Conservation (phyloP, 2,888 invertebrate species). For the Dasysyrphus tricinctus region DNA sequence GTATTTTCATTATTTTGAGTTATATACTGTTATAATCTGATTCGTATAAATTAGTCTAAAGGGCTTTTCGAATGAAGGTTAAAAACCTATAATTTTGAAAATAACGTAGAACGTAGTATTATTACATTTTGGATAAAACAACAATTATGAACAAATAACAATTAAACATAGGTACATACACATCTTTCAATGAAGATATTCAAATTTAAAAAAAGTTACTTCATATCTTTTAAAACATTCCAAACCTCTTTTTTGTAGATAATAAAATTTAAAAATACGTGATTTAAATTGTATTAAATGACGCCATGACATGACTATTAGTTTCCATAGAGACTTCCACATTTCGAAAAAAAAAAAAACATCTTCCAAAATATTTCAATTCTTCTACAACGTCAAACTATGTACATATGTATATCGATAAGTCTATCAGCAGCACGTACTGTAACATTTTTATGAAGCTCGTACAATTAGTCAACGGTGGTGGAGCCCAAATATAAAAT, state of each 20-base stretch:
- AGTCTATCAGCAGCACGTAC: conserved; percentile 31
- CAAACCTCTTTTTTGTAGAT: background rate
- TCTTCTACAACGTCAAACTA: background rate
- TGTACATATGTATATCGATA: conserved; percentile 8
- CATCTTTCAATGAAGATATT: background rate
- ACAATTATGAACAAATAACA: background rate
- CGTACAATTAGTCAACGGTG: conserved; percentile 7
- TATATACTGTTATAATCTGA: no score
- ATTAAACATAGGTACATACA: background rate
- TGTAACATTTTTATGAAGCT: conserved; percentile 7
- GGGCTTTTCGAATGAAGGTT: background rate
- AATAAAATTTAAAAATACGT: background rate
- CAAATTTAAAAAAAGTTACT: background rate
- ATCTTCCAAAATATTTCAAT: background rate
- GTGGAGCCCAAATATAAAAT: conserved; percentile 8
- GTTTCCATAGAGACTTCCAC: background rate
- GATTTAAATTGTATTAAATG: background rate
- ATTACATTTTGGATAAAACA: no score
- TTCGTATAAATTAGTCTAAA: background rate
- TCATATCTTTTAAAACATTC: conserved; percentile 1
- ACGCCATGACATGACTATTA: background rate
- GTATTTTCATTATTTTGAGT: no score
- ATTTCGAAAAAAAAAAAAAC: conserved; percentile 1
- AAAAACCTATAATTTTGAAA: no score
- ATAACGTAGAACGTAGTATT: no score